Percentiles rank a stretch among this genome's conserved stretches.
phyloP scores from a whole-genome alignment of 2,888 invertebrate genomes.

The Aproaerema taeniolella region DNA sequence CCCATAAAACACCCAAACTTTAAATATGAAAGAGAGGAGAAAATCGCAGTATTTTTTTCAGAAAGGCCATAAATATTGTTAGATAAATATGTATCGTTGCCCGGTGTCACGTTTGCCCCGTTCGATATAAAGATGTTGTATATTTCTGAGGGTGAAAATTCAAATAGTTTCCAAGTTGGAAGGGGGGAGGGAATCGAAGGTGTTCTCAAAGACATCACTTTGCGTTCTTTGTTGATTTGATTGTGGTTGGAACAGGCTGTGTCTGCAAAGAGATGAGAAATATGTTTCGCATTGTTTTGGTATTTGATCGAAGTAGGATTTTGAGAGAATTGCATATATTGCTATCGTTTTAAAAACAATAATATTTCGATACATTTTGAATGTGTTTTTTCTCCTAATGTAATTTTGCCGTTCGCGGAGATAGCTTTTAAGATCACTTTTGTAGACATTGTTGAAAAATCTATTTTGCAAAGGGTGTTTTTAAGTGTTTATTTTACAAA shows the following conservation, averaged over 20 bases:
- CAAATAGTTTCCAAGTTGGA: constrained; percentile 49
- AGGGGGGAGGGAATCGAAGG: constrained; percentile 28
- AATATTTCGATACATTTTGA: too few species aligned
- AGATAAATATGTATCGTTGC: constrained; percentile 74
- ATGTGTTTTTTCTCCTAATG: too few species aligned
- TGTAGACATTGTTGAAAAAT: too few species aligned
- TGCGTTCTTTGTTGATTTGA: constrained; percentile 39
- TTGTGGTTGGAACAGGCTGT: constrained; percentile 30
- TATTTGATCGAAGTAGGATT: too few species aligned
- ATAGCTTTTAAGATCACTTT: too few species aligned
- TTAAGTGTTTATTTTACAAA: too few species aligned
- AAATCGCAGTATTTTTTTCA: constrained; percentile 54
- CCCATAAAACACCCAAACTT: constrained; percentile 59
- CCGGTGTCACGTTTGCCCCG: constrained; percentile 48
- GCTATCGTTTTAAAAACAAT: too few species aligned
- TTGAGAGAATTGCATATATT: too few species aligned
- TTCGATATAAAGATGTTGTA: constrained; percentile 40
- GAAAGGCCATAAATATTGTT: constrained; percentile 63
- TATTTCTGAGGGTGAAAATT: constrained; percentile 39
- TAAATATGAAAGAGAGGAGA: constrained; percentile 62
- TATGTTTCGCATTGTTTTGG: too few species aligned
- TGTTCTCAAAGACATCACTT: constrained; percentile 35
- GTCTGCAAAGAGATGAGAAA: constrained; percentile 4
- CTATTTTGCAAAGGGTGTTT: too few species aligned
- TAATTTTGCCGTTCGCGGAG: too few species aligned